These are phyloP conservation scores for Melikaiella ostensackeni DNA, from an alignment of 2,888 invertebrate species.

Conservation along the genomic window DNA sequence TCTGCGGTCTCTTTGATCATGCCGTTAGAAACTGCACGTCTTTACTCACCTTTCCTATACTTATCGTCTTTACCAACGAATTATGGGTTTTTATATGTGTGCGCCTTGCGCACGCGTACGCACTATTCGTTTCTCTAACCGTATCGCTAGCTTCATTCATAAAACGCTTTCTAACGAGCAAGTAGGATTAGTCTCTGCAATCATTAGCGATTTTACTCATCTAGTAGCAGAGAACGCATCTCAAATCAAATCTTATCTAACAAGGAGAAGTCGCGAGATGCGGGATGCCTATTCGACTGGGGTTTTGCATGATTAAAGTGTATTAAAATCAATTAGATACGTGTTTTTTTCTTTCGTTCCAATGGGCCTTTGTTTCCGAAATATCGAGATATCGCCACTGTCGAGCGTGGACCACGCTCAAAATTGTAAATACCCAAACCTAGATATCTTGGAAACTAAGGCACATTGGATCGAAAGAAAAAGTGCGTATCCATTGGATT, in stretches of 20 bases:
- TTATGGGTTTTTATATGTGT: constrained; percentile 44
- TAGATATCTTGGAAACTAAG: too few species aligned
- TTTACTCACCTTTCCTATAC: constrained; percentile 64
- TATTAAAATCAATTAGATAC: too few species aligned
- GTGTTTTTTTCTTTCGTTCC: too few species aligned
- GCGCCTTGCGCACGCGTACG: constrained; percentile 52
- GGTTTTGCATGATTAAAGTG: too few species aligned
- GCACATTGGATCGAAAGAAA: too few species aligned
- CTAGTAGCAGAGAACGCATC: neutral
- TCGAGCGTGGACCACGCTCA: too few species aligned
- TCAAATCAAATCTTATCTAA: constrained; percentile 5
- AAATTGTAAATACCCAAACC: too few species aligned
- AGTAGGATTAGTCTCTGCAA: constrained; percentile 16
- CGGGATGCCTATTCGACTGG: too few species aligned
- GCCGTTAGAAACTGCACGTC: constrained; percentile 66
- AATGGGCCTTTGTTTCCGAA: too few species aligned
- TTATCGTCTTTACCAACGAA: constrained; percentile 56
- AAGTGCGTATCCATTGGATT: too few species aligned
- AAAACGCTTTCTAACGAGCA: constrained; percentile 55
- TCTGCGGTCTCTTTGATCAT: constrained; percentile 71
- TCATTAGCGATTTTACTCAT: constrained; percentile 7
- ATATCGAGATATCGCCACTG: too few species aligned
- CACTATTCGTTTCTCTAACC: constrained; percentile 44
- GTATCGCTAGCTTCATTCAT: constrained; percentile 54
- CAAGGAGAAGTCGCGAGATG: too few species aligned